A percentile compares a stretch with the other conserved stretches of the same genome.
Conservation (phyloP, 2,888 invertebrate species). For the Oscheius sp. region DNA sequence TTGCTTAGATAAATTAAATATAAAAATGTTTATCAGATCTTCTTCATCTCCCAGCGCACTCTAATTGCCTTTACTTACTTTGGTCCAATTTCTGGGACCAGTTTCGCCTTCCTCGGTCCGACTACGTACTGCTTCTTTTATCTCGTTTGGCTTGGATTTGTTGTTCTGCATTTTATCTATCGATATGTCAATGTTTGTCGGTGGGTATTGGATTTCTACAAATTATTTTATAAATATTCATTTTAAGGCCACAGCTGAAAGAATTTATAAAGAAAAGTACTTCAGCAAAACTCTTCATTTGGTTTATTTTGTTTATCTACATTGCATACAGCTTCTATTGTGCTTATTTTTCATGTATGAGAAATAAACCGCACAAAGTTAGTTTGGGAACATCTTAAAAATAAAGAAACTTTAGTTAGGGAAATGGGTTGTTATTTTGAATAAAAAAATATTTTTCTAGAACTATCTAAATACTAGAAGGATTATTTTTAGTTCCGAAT, state of each 20-base stretch:
- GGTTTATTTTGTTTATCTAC: neutral
- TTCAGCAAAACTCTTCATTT: neutral
- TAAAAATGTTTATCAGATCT: neutral
- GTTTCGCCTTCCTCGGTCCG: neutral
- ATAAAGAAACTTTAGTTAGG: too few species aligned
- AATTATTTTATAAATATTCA: neutral
- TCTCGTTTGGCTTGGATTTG: slow-evolving; percentile 1
- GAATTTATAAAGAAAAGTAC: neutral
- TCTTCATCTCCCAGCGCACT: slow-evolving; percentile 8
- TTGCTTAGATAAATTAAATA: too few species aligned
- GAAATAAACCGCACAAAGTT: neutral
- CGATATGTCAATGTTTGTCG: slow-evolving; percentile 8
- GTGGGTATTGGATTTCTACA: neutral
- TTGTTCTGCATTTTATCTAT: slow-evolving; percentile 5
- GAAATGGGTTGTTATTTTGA: too few species aligned
- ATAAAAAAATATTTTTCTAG: too few species aligned
- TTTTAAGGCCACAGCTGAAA: neutral
- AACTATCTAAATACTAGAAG: too few species aligned
- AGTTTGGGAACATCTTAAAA: too few species aligned
- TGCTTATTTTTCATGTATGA: slow-evolving; percentile 12
- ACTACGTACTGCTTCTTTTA: slow-evolving; percentile 16
- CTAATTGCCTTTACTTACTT: slow-evolving; percentile 17
- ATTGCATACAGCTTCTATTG: slow-evolving; percentile 1
- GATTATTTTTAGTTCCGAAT: too few species aligned
- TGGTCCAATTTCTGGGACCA: neutral